These are phyloP conservation scores for Laodelphax striatellus DNA, from an alignment of 1,140 invertebrate species.

Conservation along the genomic window DNA sequence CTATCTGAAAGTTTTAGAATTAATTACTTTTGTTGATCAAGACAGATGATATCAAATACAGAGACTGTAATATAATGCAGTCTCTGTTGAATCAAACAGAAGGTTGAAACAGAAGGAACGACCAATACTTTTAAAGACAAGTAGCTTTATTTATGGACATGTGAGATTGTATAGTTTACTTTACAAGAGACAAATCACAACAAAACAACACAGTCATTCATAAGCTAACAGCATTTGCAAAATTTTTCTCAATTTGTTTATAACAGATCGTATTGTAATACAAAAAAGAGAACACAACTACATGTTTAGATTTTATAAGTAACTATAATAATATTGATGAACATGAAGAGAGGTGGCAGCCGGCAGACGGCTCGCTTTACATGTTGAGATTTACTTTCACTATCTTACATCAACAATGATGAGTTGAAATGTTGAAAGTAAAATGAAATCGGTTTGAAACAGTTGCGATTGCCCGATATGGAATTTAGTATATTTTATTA, in stretches of 20 bases:
- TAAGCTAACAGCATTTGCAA: conserved; percentile 23
- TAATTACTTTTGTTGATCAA: too few species aligned
- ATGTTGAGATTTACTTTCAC: conserved; percentile 4
- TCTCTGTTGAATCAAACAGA: too few species aligned
- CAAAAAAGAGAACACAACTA: conserved; percentile 24
- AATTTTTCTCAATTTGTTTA: conserved; percentile 13
- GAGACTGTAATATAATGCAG: too few species aligned
- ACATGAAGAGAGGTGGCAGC: conserved; percentile 18
- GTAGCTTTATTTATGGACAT: conserved; percentile 24
- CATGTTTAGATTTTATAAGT: conserved; percentile 2
- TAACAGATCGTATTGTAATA: conserved; percentile 19
- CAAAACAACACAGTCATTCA: conserved; percentile 22
- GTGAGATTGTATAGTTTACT: conserved; percentile 23
- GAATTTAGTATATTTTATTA: too few species aligned
- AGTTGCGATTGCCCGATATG: neutral
- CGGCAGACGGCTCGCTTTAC: conserved; percentile 10
- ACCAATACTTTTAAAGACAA: conserved; percentile 18
- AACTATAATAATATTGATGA: conserved; percentile 13
- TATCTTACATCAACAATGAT: conserved; percentile 4
- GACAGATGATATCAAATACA: too few species aligned
- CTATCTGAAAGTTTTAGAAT: too few species aligned
- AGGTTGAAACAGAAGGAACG: too few species aligned
- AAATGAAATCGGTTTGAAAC: conserved; percentile 1
- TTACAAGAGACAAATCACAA: conserved; percentile 25
- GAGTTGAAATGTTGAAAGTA: conserved; percentile 1